A percentile compares a stretch with the other conserved stretches of the same genome.
These are phyloP conservation scores for Gymnoscopelus microlampas DNA, from an alignment of 2,797 vertebrate genomes.

Conservation along the genomic window DNA sequence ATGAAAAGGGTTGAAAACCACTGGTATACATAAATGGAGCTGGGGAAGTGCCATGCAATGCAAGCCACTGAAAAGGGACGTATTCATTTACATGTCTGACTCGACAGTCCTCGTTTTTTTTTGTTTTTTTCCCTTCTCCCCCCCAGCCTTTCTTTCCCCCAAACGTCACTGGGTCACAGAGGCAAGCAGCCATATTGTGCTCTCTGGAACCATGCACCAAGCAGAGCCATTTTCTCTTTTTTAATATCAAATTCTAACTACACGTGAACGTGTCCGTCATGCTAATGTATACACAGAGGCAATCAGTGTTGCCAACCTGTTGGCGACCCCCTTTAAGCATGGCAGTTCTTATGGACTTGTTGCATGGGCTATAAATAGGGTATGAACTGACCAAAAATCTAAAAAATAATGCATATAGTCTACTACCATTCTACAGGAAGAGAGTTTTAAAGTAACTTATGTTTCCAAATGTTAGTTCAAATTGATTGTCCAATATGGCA, in stretches of 20 bases:
- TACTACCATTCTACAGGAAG: neutral
- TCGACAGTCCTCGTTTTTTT: slow-evolving; percentile 66
- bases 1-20: no score
- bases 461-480: no score
- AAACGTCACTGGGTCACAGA: slow-evolving; percentile 57
- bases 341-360: slow-evolving; percentile 66
- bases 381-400: slow-evolving; percentile 7
- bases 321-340: slow-evolving; percentile 37
- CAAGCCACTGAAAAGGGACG: slow-evolving; percentile 46
- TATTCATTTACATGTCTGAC: slow-evolving; percentile 72
- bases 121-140: slow-evolving; percentile 13
- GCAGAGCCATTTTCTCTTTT: neutral
- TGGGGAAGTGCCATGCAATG: slow-evolving; percentile 31
- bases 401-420: neutral
- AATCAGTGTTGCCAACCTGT: slow-evolving; percentile 51
- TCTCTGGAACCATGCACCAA: neutral
- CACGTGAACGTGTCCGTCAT: slow-evolving; percentile 24
- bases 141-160: slow-evolving; percentile 22
- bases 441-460: neutral
- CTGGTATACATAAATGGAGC: slow-evolving; percentile 49
- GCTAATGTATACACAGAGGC: neutral
- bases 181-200: slow-evolving; percentile 63
- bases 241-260: slow-evolving; percentile 35
- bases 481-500: no score
- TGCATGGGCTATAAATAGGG: slow-evolving; percentile 54